phyloP scores from a whole-genome alignment of 2,113 vertebrate genomes.

The Heptranchias perlo region DNA sequence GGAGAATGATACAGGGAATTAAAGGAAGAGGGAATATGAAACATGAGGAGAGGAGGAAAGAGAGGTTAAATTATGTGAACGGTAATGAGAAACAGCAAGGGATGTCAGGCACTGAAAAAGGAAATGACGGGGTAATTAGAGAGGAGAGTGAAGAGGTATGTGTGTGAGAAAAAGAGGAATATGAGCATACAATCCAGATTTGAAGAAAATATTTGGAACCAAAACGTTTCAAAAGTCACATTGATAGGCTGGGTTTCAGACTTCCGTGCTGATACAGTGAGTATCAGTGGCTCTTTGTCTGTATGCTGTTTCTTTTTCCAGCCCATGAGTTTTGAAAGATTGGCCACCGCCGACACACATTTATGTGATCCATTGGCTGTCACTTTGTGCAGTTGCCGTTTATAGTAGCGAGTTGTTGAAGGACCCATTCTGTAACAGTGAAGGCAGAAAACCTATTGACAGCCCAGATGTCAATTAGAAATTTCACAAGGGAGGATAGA shows the following conservation, averaged over 20 bases:
- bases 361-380: background rate
- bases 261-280: background rate
- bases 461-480: too few species aligned
- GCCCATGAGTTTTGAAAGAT: background rate
- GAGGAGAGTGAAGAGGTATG: background rate
- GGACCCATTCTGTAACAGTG: too few species aligned
- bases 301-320: background rate
- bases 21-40: background rate
- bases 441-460: too few species aligned
- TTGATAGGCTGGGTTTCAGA: background rate
- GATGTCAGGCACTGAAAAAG: background rate
- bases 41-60: background rate
- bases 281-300: background rate
- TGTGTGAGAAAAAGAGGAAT: background rate
- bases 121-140: background rate
- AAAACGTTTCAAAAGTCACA: background rate
- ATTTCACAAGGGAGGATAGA: too few species aligned
- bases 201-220: background rate
- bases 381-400: background rate
- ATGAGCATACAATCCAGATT: background rate
- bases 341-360: background rate
- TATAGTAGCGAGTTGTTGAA: too few species aligned
- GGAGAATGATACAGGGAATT: background rate
- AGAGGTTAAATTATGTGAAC: background rate
- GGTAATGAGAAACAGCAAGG: background rate